A percentile compares a stretch with the other conserved stretches of the same genome.
These are phyloP conservation scores for Neogobius melanostomus DNA, from an alignment of 2,113 vertebrate species.

Conservation along the genomic window DNA sequence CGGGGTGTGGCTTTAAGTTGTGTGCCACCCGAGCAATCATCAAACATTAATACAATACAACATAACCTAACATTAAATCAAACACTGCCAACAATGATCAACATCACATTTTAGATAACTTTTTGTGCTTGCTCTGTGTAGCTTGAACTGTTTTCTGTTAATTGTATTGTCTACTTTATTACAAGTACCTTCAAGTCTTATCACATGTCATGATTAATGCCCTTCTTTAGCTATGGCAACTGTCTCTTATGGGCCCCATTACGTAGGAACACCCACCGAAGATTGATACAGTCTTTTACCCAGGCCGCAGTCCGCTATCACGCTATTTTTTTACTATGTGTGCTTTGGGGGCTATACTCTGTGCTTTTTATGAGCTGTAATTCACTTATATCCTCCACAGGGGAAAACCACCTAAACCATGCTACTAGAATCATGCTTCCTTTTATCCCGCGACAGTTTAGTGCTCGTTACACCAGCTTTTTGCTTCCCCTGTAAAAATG, in stretches of 20 bases:
- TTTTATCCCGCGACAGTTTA: slow-evolving; percentile 53
- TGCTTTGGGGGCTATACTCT: slow-evolving; percentile 57
- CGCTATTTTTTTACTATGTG: slow-evolving; percentile 44
- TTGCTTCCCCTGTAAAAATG: slow-evolving; percentile 64
- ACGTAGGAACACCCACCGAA: slow-evolving; percentile 37
- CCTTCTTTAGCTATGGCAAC: slow-evolving; percentile 56
- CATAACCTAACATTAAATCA: too few relatives aligned
- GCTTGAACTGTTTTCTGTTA: too few relatives aligned
- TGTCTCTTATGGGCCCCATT: slow-evolving; percentile 51
- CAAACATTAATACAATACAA: too few relatives aligned
- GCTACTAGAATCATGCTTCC: slow-evolving; percentile 45
- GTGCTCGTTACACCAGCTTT: slow-evolving; percentile 11
- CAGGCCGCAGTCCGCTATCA: slow-evolving; percentile 37
- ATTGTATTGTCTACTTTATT: too few relatives aligned
- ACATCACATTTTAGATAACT: too few relatives aligned
- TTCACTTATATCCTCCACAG: slow-evolving; percentile 61
- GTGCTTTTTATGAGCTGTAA: slow-evolving; percentile 63
- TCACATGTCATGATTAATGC: slow-evolving; percentile 60
- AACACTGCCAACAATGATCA: too few relatives aligned
- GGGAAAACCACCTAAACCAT: slow-evolving; percentile 47
- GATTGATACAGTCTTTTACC: slow-evolving; percentile 44
- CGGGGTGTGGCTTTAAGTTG: too few relatives aligned
- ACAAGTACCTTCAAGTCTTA: neutral
- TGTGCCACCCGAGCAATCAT: too few relatives aligned
- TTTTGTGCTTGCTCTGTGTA: too few relatives aligned